Percentiles rank a stretch among this genome's conserved stretches.
These are phyloP conservation scores for Ophiothrix spiculata DNA, from an alignment of 35 echinoderm and acorn worm species.

Conservation along the genomic window DNA sequence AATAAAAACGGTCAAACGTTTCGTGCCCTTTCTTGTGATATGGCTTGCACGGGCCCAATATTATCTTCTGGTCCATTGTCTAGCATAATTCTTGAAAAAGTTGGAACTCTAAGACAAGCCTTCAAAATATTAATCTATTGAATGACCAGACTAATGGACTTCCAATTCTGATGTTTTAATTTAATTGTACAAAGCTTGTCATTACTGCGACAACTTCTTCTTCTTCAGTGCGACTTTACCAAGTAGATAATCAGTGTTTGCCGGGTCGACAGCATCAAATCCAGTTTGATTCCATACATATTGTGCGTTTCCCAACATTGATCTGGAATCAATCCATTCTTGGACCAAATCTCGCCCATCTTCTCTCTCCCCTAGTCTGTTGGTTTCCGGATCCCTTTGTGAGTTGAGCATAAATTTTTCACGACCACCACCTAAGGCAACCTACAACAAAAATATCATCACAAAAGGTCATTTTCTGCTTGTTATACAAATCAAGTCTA, in stretches of 20 bases:
- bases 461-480: not conserved
- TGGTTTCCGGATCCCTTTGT: not conserved
- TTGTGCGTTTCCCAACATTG: not conserved
- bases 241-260: conserved; percentile 13
- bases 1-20: no score
- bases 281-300: conserved; percentile 45
- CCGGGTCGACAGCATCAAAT: conserved; percentile 26
- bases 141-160: no score
- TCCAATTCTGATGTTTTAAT: not conserved
- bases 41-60: no score
- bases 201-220: not conserved
- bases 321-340: conserved; percentile 14
- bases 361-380: not conserved
- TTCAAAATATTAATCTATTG: no score
- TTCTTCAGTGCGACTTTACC: no score
- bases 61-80: no score
- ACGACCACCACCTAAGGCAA: not conserved
- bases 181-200: not conserved
- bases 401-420: not conserved
- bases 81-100: no score
- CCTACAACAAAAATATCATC: not conserved
- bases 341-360: not conserved
- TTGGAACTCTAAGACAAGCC: no score
- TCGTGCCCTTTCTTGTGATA: no score
- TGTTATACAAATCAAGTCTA: no score